Conservation (phyloP, 2,888 invertebrate genomes). For the Calameuta pallipes region DNA sequence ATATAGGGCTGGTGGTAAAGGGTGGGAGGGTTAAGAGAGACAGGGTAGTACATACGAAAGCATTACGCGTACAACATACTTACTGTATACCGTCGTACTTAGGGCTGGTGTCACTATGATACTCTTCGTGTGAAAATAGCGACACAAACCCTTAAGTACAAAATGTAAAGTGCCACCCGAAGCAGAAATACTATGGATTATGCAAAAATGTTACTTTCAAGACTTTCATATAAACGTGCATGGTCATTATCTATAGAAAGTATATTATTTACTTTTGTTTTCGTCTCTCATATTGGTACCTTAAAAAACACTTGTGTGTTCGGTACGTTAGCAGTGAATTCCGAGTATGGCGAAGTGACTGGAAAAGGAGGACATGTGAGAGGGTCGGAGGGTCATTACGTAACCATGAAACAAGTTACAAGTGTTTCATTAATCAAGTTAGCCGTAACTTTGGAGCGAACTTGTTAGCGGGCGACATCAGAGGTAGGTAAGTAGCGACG, state of each 20-base stretch:
- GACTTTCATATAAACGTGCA: background rate
- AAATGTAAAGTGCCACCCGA: background rate
- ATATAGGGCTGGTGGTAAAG: background rate
- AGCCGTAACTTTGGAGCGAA: slow-evolving; percentile 49
- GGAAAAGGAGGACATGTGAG: background rate
- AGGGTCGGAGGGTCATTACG: slow-evolving; percentile 42
- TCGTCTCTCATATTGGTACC: background rate
- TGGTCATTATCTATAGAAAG: background rate
- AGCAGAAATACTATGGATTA: background rate
- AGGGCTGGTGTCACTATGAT: background rate
- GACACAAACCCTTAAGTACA: background rate
- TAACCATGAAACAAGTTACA: slow-evolving; percentile 54
- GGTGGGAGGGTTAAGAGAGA: background rate
- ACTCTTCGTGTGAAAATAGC: background rate
- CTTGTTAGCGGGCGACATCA: slow-evolving; percentile 45
- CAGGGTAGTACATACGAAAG: background rate
- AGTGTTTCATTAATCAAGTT: slow-evolving; percentile 60
- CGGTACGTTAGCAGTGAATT: background rate
- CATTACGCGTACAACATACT: background rate
- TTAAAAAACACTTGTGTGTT: background rate
- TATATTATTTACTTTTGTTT: background rate
- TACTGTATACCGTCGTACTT: background rate
- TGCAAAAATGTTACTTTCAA: background rate
- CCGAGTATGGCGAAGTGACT: background rate
- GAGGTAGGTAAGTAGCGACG: slow-evolving; percentile 20